Evolutionary conservation across 2,888 invertebrate genomes (phyloP).

Genomic region (Aricia artaxerxes): DNA sequence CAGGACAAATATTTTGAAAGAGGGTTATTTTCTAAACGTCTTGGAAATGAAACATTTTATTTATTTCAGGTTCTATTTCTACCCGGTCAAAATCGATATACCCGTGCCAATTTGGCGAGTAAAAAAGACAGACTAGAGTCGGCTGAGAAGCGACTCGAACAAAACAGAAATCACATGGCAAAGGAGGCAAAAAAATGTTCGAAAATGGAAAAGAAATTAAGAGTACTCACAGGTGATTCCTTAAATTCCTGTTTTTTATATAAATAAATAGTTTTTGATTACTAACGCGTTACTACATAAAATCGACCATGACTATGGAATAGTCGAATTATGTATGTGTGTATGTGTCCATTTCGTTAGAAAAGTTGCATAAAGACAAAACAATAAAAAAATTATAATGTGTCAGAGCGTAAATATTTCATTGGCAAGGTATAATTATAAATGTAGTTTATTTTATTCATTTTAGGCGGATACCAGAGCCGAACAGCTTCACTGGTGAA

Average conservation of each 20-base stretch:
- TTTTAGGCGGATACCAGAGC: constrained; percentile 71
- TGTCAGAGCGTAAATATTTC: too few species aligned
- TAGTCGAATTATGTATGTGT: too few species aligned
- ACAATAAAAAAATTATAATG: too few species aligned
- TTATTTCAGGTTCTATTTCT: constrained; percentile 88
- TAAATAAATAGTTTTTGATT: neutral
- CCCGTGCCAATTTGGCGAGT: constrained; percentile 95
- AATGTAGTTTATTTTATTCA: neutral
- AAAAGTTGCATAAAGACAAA: too few species aligned
- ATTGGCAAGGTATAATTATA: too few species aligned
- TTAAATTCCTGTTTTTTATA: neutral
- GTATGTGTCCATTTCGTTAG: too few species aligned
- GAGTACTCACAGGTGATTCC: constrained; percentile 88
- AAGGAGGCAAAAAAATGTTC: constrained; percentile 97
- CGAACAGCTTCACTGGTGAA: constrained; percentile 91
- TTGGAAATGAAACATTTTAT: neutral
- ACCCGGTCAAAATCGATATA: constrained; percentile 95
- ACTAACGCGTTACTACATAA: too few species aligned
- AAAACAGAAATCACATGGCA: constrained; percentile 97
- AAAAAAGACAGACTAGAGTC: constrained; percentile 98
- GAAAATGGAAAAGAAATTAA: constrained; percentile 98
- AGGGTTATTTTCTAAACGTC: too few species aligned
- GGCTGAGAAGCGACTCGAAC: constrained; percentile 93
- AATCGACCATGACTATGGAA: too few species aligned
- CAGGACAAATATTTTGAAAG: too few species aligned